Base-by-base conservation (phyloP, 1,140 invertebrate species). In the Geopemphigus sp. region DNA sequence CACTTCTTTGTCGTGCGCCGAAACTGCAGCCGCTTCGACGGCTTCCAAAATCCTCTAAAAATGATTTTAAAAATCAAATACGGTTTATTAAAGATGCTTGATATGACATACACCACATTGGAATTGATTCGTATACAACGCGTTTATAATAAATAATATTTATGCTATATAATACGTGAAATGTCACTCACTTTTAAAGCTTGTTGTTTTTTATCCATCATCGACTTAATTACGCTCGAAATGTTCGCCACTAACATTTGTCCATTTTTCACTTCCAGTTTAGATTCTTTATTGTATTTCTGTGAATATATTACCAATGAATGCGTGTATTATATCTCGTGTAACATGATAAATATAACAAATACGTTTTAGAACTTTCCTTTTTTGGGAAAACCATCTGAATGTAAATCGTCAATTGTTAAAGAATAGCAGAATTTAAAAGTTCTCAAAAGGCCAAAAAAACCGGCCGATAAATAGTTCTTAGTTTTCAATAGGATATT, bases 161-260 rank as follows among this genome's bases (percentile, higher is more conserved):
- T 29, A 17, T 26, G 17, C 15, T 39, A 39, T 8, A 39, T 8
- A 39, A 39, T 39, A 39, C 8, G 32, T 39, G 8, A 50, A 12
- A 50, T 66, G 11, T 72, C 53, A 45, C n/a, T 57, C 24, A 61
- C 74, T 45, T 78, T 78, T 59, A 78, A 29, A 26, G 74, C 59
- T 78, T 78, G 74, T 63, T 78, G 74, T 78, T 78, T 78, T 78
- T 78, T 78, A 78, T 78, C 74, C 74, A 78, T 78, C 74, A 78
- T 78, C 45, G 74, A 63, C n/a, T 78, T 78, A 14, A 78, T 78
- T 26, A 63, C 74, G 63, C 74, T 78, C 12, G 74, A 78, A 63
- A 78, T 78, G 1, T 78, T 78, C 17, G 74, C 57, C 12, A 47
- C 74, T 22, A 78, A 61, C 45, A 50, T 10, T 14, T 78, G 56